Conservation (phyloP, 1,140 invertebrate genomes). For the Eurosta solidaginis region DNA sequence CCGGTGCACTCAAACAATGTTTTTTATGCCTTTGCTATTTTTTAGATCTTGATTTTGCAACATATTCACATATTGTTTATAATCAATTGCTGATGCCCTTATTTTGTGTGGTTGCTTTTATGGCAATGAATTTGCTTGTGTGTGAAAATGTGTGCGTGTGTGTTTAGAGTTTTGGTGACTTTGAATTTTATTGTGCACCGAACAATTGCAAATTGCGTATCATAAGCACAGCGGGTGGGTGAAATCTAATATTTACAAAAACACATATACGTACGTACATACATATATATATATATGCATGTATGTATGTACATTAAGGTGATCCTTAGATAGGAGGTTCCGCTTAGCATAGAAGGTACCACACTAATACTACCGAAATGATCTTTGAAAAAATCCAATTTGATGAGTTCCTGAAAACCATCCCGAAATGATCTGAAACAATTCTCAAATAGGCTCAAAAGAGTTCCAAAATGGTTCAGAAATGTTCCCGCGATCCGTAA, state of each 20-base stretch:
- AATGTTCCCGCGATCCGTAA: no score
- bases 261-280: not conserved
- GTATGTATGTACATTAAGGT: no score
- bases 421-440: no score
- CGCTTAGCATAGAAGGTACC: no score
- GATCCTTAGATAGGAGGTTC: no score
- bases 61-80: not conserved
- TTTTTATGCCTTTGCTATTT: not conserved
- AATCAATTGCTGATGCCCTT: no score
- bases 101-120: not conserved
- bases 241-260: not conserved
- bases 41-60: not conserved
- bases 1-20: not conserved
- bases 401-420: no score
- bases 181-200: not conserved
- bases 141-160: not conserved
- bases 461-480: no score
- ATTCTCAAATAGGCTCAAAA: no score
- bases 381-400: no score
- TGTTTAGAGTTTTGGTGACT: not conserved
- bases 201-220: not conserved
- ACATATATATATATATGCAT: no score
- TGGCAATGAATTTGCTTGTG: not conserved
- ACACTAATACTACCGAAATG: no score
- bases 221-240: constrained; percentile 26